Conservation (phyloP, 1,140 invertebrate genomes). For the Drosophila pruinosa region DNA sequence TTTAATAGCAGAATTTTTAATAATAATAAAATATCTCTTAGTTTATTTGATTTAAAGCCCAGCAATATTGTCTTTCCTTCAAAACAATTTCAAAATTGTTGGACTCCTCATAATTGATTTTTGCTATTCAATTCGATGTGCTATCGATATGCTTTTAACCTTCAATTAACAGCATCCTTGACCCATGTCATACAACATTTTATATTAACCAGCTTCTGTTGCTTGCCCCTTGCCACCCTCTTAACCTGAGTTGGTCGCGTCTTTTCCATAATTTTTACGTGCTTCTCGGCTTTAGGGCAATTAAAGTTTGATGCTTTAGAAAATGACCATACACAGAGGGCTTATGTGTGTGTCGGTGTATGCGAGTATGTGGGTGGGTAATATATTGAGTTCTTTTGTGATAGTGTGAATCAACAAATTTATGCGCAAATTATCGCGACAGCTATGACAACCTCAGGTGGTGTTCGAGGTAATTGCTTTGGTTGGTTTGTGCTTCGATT, state of each 20-base stretch:
- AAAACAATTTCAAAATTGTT: not conserved
- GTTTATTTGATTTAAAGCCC: not conserved
- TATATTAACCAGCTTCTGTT: constrained; percentile 1
- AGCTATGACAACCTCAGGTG: constrained; percentile 75
- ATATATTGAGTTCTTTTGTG: constrained; percentile 20
- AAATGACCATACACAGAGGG: constrained; percentile 3
- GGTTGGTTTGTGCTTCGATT: not conserved
- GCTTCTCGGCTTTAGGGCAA: constrained; percentile 56
- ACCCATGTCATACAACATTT: constrained; percentile 32
- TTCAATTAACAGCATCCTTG: constrained; percentile 27
- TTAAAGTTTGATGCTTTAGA: constrained; percentile 73
- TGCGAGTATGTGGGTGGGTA: not conserved
- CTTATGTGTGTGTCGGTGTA: not conserved
- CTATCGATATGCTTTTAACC: constrained; percentile 26
- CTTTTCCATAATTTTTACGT: constrained; percentile 32
- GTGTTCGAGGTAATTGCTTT: constrained; percentile 35
- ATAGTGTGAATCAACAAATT: constrained; percentile 51
- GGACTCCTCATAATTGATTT: not conserved
- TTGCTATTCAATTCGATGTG: not conserved
- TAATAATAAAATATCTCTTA: too few species aligned
- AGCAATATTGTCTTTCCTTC: too few species aligned
- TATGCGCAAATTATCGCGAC: constrained; percentile 62
- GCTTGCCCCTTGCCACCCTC: not conserved
- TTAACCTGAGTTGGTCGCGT: constrained; percentile 17
- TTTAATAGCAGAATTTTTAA: too few species aligned